Conservation (phyloP, 1,140 invertebrate species). For the Lethocerus indicus region DNA sequence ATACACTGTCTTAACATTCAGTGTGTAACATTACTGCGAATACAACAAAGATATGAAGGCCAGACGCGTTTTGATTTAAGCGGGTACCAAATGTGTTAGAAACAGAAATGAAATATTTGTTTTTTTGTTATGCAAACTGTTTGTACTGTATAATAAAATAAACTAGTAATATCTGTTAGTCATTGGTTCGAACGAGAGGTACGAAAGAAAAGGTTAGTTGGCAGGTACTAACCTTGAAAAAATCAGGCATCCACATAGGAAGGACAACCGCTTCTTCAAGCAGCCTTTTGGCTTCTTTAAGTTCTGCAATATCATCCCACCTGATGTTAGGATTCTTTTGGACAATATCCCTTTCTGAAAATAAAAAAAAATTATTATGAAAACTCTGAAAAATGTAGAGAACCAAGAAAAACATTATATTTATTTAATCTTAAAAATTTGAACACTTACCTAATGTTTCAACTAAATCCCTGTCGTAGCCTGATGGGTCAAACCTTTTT, state of each 20-base stretch:
- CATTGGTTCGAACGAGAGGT: no score
- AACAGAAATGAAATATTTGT: no score
- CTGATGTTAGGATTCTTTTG: slow-evolving; percentile 93
- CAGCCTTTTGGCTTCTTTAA: slow-evolving; percentile 84
- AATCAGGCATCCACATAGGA: slow-evolving; percentile 96
- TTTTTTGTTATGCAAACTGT: no score
- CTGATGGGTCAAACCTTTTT: slow-evolving; percentile 77
- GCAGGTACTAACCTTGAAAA: slow-evolving; percentile 62
- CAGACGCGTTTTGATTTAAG: no score
- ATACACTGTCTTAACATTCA: no score
- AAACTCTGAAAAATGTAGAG: not conserved
- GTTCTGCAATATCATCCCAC: slow-evolving; percentile 96
- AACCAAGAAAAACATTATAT: not conserved
- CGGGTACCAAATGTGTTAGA: not conserved
- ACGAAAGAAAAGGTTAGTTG: no score
- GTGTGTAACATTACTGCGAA: no score
- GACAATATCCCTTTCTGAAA: slow-evolving; percentile 86
- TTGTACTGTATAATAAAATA: no score
- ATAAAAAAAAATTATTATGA: slow-evolving; percentile 7
- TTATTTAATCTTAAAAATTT: no score
- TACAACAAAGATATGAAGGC: no score
- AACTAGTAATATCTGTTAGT: no score
- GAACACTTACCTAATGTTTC: slow-evolving; percentile 71
- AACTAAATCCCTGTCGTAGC: slow-evolving; percentile 83
- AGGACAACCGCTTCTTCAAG: slow-evolving; percentile 95